A percentile compares a stretch with the other conserved stretches of the same genome.
Conservation (phyloP, 2,113 vertebrate species). For the Ivindomyrus marchei region DNA sequence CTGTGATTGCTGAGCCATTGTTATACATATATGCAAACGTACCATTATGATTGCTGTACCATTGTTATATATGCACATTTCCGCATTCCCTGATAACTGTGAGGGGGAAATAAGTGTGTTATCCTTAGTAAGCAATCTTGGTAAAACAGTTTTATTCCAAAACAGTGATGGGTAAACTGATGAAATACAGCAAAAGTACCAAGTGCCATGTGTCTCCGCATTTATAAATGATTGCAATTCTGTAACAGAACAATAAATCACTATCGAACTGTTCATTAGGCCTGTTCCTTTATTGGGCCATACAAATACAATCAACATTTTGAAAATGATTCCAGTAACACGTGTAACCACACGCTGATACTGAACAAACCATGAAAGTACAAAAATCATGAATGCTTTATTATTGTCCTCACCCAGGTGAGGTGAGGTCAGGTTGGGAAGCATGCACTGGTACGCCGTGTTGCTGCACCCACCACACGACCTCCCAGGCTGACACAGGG, state of each 20-base stretch:
- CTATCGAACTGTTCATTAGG: not conserved
- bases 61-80: not conserved
- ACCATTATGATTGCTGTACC: not conserved
- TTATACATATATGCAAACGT: not conserved
- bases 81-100: not conserved
- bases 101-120: not conserved
- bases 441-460: not conserved
- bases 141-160: not conserved
- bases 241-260: not conserved
- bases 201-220: not conserved
- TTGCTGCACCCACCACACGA: not conserved
- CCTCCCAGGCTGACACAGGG: not conserved
- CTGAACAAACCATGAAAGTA: not conserved
- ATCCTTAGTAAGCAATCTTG: not conserved
- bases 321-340: not conserved
- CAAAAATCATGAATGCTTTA: not conserved
- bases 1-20: not conserved
- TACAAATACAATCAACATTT: constrained; percentile 3
- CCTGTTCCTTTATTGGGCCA: not conserved
- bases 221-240: not conserved
- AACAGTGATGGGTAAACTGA: not conserved
- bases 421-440: not conserved
- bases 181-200: not conserved
- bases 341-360: not conserved
- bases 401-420: not conserved